Conservation (phyloP, 2,113 vertebrate genomes). For the Solenodon paradoxus region DNA sequence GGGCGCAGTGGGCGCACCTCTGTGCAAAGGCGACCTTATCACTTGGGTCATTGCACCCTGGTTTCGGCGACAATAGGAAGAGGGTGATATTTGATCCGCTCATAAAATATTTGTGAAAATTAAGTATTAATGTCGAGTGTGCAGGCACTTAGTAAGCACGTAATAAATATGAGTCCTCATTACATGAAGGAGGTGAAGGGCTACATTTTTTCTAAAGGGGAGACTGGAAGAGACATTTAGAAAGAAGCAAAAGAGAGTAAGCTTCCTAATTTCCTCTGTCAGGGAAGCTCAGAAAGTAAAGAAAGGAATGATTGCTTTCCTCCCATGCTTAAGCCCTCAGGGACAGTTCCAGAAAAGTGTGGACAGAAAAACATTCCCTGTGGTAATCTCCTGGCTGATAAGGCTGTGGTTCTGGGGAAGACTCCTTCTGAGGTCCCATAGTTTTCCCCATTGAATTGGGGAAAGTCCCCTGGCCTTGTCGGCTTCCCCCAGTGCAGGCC, state of each 20-base stretch:
- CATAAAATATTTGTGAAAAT: background rate
- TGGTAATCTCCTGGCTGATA: background rate
- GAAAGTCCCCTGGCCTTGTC: too few species aligned
- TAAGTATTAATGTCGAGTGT: too few species aligned
- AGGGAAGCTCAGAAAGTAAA: background rate
- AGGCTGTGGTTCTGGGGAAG: fast-evolving
- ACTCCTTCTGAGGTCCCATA: too few species aligned
- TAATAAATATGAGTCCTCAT: background rate
- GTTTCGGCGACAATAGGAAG: background rate
- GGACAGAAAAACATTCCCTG: background rate
- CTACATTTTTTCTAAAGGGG: background rate
- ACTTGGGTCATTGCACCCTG: background rate
- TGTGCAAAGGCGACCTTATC: background rate
- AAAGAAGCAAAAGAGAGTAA: background rate
- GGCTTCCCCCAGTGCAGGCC: too few species aligned
- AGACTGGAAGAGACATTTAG: background rate
- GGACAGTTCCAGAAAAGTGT: background rate
- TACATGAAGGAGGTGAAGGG: fast-evolving
- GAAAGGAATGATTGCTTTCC: background rate
- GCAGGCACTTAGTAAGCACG: background rate
- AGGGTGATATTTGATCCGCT: background rate
- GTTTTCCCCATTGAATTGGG: too few species aligned
- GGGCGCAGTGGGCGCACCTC: background rate
- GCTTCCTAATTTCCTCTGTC: background rate
- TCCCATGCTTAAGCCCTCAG: fast-evolving